These are phyloP conservation scores for Cyaniris semiargus DNA, from an alignment of 2,888 invertebrate genomes.

Conservation along the genomic window DNA sequence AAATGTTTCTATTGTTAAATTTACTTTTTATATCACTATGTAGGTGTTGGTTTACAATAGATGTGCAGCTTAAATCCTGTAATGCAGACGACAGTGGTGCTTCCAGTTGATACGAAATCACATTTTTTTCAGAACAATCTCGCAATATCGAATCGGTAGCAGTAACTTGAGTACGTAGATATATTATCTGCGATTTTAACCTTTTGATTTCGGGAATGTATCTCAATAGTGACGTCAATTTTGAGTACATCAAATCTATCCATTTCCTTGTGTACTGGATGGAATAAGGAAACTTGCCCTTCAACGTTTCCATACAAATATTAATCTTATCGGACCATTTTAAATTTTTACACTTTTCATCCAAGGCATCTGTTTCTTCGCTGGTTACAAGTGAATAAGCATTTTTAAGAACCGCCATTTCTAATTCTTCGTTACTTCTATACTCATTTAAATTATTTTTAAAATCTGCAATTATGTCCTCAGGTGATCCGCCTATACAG, in stretches of 20 bases:
- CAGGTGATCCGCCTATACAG: slow-evolving; percentile 54
- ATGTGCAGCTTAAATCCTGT: slow-evolving; percentile 50
- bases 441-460: slow-evolving; percentile 47
- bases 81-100: slow-evolving; percentile 47
- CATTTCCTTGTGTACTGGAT: background rate
- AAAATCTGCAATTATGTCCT: slow-evolving; percentile 48
- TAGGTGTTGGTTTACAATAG: slow-evolving; percentile 53
- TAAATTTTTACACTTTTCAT: background rate
- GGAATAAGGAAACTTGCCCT: background rate
- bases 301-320: background rate
- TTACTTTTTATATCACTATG: slow-evolving; percentile 46
- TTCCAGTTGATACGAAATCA: slow-evolving; percentile 50
- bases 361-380: background rate
- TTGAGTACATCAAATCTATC: background rate
- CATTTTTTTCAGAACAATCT: slow-evolving; percentile 45
- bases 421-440: slow-evolving; percentile 49
- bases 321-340: slow-evolving; percentile 8
- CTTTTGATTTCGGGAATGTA: background rate
- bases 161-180: background rate
- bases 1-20: slow-evolving; percentile 52
- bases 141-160: slow-evolving; percentile 48
- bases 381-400: slow-evolving; percentile 53
- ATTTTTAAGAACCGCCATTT: slow-evolving; percentile 52
- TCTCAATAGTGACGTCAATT: background rate
- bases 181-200: background rate